Base-by-base conservation (phyloP, 2,113 vertebrate species). In the Laticauda laticaudata region DNA sequence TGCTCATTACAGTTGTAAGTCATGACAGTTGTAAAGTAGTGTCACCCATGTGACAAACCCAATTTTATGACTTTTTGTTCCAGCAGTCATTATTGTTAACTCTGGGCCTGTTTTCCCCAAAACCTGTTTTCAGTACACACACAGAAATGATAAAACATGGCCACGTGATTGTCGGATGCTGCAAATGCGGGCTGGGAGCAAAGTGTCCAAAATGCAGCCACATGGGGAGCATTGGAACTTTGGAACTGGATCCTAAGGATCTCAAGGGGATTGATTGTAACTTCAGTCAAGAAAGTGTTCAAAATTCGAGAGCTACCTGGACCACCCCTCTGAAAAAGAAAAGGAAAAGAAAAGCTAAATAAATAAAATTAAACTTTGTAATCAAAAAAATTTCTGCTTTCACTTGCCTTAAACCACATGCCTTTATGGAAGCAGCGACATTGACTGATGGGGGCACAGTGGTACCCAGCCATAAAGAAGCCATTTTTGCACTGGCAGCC, bases 401-500 rank as follows among this genome's bases (percentile, higher is more conserved):
- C 56, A 91, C 93, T 94, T 94, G 95, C 96, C 93, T 93, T 93
- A 91, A 96, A 97, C 92, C 97, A 97, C 3, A 21, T 94, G 61
- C 96, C 95, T 2, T 94, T 85, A 56, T 86, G 88, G 93, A 95
- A 64, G 93, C 97, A 97, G 89, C 97, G 95, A 92, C 96, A 97
- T 39, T 91, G 88, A 0, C 94, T 93, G 24, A 95, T n/a, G n/a
- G 96, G 94, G 11, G 95, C 95, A 45, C 96, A 98, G 20, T 91
- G 55, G 1, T 92, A 94, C 5, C 96, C 94, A 23, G 95, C 97
- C 39, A 94, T 96, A 88, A 97, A 94, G 81, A 96, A 96, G 20
- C 97, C 97, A 2, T 93, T 69, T 34, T 96, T 93, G 93, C 97
- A 98, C 75, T 97, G 93, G 88, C 97, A 97, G 54, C 97, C 98